Evolutionary conservation across 2,113 vertebrate genomes (phyloP).

Genomic region (Oxyruncus cristatus): DNA sequence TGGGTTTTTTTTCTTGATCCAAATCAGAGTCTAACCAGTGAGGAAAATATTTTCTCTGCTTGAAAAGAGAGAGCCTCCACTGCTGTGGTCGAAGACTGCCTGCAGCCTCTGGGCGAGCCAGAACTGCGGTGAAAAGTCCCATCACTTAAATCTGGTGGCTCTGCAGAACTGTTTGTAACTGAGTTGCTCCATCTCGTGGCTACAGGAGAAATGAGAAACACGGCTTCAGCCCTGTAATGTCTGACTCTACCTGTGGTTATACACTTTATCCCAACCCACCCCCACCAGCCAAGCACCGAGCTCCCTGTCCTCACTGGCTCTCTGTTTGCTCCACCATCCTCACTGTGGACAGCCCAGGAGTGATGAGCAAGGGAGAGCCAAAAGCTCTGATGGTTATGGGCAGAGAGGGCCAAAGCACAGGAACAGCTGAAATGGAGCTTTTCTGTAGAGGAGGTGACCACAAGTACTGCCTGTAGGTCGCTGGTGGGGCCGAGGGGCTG

Average conservation of each 20-base stretch:
- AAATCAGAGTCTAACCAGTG: not conserved
- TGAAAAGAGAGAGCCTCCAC: not conserved
- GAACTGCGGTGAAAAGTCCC: not conserved
- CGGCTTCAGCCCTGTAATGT: accelerated
- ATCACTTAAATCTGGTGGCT: not conserved
- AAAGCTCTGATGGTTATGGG: not conserved
- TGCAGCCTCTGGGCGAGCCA: not conserved
- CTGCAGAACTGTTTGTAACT: not conserved
- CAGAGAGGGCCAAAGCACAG: not conserved
- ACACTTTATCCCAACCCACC: not conserved
- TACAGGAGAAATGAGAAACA: not conserved
- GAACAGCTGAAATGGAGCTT: not conserved
- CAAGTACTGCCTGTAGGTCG: not conserved
- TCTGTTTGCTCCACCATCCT: not conserved
- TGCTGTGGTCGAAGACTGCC: not conserved
- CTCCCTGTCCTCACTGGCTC: not conserved
- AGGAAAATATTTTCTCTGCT: not conserved
- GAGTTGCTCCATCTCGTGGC: constrained; percentile 52
- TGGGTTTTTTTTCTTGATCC: not conserved
- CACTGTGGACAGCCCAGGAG: not conserved
- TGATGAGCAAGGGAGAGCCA: not conserved
- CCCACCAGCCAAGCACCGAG: accelerated
- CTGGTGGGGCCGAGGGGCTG: not conserved
- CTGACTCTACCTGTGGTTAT: not conserved
- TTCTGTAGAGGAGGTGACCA: not conserved